Evolutionary conservation across 2,797 vertebrate genomes (phyloP), one percentile per base, ranked within the genome.

Genomic region (Ctenosaura bakeri): DNA sequence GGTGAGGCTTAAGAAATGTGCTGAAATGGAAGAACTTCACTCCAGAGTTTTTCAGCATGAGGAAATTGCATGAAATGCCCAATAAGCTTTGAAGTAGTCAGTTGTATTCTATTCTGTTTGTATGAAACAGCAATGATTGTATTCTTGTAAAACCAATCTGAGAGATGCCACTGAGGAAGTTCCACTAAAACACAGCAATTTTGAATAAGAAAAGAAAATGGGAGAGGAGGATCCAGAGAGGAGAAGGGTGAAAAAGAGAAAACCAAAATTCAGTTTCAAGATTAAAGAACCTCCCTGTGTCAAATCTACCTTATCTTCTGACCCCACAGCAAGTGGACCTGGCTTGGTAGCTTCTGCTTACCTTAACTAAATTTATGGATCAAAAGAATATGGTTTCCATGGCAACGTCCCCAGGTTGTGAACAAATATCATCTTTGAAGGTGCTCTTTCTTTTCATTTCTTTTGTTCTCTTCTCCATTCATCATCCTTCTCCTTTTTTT

Each of bases 381-480:
- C 94, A 95, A 94, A 94, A 93, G 91, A 95, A 90, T 91, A 92
- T 92, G 78, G 95, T 97, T 96, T 96, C 95, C 93, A 95, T 97
- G 90, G 94, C 77, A 96, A 97, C 91, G 82, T 87, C 82, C 91
- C 71, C 54, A 92, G 88, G 83, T 95, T 97, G 96, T 96, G 91
- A 95, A 92, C 91, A 96, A 96, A 97, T 95, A 96, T 83, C 92
- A 95, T 79, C 86, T 96, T 95, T 95, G 91, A 96, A 96, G 90
- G 71, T 94, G 10, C 24, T 89, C 92, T 94, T n/a, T 93, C 38
- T 79, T 87, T 94, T 92, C 59, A 90, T 78, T 90, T 79, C 80
- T 90, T 90, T 78, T 90, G 80, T 90, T 84, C 80, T 84, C 29
- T 59, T 32, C 79, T 24, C 69, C n/a, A 13, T 76, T 4, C 66